Evolutionary conservation across 1,140 invertebrate species (phyloP).

Genomic region (Acyrthosiphon pisum): DNA sequence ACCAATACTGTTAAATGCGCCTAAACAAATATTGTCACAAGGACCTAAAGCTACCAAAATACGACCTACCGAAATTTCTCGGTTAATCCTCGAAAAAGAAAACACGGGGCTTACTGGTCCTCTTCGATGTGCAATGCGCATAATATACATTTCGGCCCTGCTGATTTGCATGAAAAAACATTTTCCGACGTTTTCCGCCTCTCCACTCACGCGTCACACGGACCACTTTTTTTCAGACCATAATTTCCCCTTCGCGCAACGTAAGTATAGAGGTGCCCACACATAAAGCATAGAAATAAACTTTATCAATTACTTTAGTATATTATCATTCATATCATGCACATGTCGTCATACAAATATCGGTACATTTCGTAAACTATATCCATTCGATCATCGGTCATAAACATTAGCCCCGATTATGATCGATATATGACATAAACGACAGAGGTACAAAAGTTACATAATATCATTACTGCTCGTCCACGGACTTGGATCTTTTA

Average conservation of each 20-base stretch:
- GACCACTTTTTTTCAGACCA: no score
- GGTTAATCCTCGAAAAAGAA: conserved; percentile 22
- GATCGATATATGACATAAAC: no score
- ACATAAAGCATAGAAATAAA: not conserved
- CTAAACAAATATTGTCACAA: conserved; percentile 20
- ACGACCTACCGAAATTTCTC: not conserved
- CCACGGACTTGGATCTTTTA: no score
- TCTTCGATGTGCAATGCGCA: not conserved
- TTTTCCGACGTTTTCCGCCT: not conserved
- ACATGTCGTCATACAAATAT: not conserved
- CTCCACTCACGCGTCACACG: not conserved
- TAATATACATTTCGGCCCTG: not conserved
- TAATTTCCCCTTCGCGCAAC: no score
- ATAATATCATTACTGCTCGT: no score
- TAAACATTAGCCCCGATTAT: not conserved
- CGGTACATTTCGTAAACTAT: no score
- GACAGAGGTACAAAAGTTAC: no score
- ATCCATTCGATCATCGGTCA: not conserved
- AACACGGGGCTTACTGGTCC: not conserved
- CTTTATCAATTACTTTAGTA: no score
- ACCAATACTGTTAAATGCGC: not conserved
- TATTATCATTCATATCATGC: not conserved
- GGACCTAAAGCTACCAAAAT: not conserved
- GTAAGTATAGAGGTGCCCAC: not conserved
- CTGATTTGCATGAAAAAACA: conserved; percentile 37